Conservation (phyloP, 2,888 invertebrate genomes). For the Nemurella pictetii region DNA sequence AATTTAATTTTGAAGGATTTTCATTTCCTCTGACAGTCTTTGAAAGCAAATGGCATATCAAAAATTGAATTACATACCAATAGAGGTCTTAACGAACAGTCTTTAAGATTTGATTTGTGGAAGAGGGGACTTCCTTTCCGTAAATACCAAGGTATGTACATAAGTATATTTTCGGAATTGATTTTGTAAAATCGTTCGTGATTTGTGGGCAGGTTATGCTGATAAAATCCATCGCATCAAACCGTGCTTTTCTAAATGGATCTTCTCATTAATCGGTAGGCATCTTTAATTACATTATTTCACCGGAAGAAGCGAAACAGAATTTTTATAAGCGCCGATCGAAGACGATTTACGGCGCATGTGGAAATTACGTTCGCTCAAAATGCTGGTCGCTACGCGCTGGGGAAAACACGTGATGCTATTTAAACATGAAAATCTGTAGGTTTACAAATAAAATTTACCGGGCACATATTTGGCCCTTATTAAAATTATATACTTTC, state of each 20-base stretch:
- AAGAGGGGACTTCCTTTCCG: neutral
- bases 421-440: too few relatives aligned
- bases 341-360: too few relatives aligned
- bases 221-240: too few relatives aligned
- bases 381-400: too few relatives aligned
- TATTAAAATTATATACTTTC: too few relatives aligned
- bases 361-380: too few relatives aligned
- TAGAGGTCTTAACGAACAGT: neutral
- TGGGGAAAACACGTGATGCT: too few relatives aligned
- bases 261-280: neutral
- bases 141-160: neutral
- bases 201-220: neutral
- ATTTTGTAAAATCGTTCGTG: neutral
- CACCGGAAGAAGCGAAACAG: too few relatives aligned
- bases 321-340: too few relatives aligned
- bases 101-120: neutral
- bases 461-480: too few relatives aligned
- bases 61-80: conserved; percentile 31
- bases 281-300: neutral
- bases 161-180: neutral
- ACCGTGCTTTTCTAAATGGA: neutral
- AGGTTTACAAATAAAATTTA: too few relatives aligned
- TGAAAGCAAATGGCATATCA: conserved; percentile 24
- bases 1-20: conserved; percentile 32
- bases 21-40: conserved; percentile 24